Evolutionary conservation across 2,888 invertebrate species (phyloP), one percentile per base, ranked within the genome.

Genomic region (Lasioglossum calceatum): DNA sequence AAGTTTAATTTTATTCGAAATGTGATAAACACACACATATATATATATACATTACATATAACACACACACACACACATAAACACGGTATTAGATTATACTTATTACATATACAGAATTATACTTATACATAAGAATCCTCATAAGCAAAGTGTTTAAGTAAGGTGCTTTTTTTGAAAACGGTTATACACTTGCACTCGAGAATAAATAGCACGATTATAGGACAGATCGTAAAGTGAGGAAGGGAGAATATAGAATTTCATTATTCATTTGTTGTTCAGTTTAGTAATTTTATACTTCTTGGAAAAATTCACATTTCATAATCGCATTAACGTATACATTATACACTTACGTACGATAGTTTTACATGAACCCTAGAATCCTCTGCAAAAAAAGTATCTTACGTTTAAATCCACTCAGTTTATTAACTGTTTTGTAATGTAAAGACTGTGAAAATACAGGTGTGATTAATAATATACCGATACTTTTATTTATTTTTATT

Each of bases 391-490:
- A 88, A 77, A 83, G 82, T 88, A 91, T 89, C 87, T 89, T 91
- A 90, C 88, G 86, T 90, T 86, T 86, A 74, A 79, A 32, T n/a
- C 88, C 73, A 77, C 64, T 81, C 42, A 75, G 84, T 85, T 87
- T 79, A 88, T 87, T 79, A 88, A 86, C 87, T 90, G 89, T 93
- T 93, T 93, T 92, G 87, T 93, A 91, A 92, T 92, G 91, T 92
- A 91, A 93, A 94, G 93, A 92, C 91, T 93, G 92, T 91, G 92
- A 89, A 92, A 93, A 94, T 93, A 94, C 92, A 94, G 90, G 90
- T 92, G 91, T 93, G 92, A 92, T 89, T 87, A 79, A 85, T 79
- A 86, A 79, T 77, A 76, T n/a, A 70, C 32, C 1, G 36, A n/a
- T 36, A 67, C 58, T 27, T 77, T 80, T 54, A 73, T 84, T 82